A percentile compares a stretch with the other conserved stretches of the same genome.
Conservation (phyloP, 2,888 invertebrate genomes). For the Harpalus rubripes region DNA sequence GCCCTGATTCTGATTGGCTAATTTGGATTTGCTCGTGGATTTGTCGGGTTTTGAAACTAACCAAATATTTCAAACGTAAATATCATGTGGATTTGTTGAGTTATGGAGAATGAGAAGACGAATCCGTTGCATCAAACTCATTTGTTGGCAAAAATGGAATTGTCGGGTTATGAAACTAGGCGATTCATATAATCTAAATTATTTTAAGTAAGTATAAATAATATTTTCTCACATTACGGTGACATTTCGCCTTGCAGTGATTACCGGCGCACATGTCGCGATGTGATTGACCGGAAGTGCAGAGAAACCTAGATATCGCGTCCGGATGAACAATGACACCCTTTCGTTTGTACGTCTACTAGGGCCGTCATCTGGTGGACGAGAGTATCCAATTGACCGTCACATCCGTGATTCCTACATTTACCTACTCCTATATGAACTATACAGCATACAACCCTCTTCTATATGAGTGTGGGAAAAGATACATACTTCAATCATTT, state of each 20-base stretch:
- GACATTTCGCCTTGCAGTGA: background rate
- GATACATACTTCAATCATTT: background rate
- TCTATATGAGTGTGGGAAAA: constrained; percentile 1
- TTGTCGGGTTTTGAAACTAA: no score
- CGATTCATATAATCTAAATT: no score
- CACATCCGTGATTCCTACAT: constrained; percentile 60
- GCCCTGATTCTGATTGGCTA: no score
- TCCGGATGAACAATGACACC: constrained; percentile 25
- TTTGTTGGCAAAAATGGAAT: no score
- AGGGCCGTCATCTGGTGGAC: constrained; percentile 60
- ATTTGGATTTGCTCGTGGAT: no score
- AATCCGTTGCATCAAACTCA: no score
- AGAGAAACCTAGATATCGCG: constrained; percentile 44
- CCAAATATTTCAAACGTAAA: no score
- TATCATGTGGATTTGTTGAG: no score
- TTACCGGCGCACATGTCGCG: constrained; percentile 5
- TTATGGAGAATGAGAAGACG: no score
- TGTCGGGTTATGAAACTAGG: no score
- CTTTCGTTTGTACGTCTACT: constrained; percentile 8
- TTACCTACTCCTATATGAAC: background rate
- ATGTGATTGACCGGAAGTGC: constrained; percentile 61
- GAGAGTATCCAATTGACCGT: constrained; percentile 61
- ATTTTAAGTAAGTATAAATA: no score
- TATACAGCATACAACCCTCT: background rate
- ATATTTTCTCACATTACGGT: background rate